These are phyloP conservation scores for Babylonia areolata DNA, from an alignment of 1,140 invertebrate genomes.

Conservation along the genomic window DNA sequence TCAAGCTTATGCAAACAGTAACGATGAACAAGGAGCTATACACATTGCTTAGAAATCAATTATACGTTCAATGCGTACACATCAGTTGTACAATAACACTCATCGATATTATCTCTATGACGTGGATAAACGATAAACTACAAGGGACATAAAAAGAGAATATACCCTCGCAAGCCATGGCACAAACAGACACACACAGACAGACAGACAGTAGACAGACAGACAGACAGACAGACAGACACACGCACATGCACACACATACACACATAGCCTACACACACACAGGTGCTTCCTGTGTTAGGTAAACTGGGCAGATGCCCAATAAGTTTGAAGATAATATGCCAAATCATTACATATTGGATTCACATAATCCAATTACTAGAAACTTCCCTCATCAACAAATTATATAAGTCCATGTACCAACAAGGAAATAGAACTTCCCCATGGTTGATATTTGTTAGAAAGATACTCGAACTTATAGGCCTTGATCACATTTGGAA, in stretches of 20 bases:
- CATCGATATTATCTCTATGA: not conserved
- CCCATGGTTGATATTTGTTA: too few species aligned
- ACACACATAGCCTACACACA: too few species aligned
- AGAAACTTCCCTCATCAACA: too few species aligned
- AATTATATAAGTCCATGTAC: too few species aligned
- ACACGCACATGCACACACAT: not conserved
- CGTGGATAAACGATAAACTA: not conserved
- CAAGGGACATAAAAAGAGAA: not conserved
- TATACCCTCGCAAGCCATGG: not conserved
- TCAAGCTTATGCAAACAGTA: too few species aligned
- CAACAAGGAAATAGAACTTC: too few species aligned
- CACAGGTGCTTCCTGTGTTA: too few species aligned
- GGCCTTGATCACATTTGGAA: too few species aligned
- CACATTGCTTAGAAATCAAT: not conserved
- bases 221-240: not conserved
- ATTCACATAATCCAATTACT: not conserved
- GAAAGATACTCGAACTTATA: too few species aligned
- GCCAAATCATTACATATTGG: too few species aligned
- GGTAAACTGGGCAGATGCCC: not conserved
- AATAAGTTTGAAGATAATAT: too few species aligned
- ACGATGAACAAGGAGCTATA: too few species aligned
- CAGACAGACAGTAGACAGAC: not conserved
- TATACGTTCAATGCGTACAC: not conserved
- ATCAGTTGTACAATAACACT: not conserved
- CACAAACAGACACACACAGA: not conserved